Conservation (phyloP, 2,888 invertebrate genomes). For the Liposcelis brunnea region DNA sequence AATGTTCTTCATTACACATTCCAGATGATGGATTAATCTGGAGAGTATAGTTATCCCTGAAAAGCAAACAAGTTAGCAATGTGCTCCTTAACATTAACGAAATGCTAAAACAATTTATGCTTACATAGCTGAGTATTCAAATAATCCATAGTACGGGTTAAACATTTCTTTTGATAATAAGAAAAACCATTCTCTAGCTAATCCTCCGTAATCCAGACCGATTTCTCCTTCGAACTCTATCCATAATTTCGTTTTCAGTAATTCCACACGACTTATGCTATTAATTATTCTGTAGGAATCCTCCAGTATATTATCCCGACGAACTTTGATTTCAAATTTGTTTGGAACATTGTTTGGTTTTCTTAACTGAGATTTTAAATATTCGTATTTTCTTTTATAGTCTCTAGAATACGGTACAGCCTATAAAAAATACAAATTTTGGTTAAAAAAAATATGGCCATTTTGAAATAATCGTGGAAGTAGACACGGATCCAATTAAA, state of each 20-base stretch:
- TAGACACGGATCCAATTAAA: too few relatives aligned
- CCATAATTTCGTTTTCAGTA: conserved; percentile 95
- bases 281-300: conserved; percentile 94
- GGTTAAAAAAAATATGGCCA: conserved; percentile 2
- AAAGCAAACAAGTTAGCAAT: conserved; percentile 19
- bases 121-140: conserved; percentile 98
- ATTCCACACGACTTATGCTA: conserved; percentile 76
- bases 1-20: conserved; percentile 92
- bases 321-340: conserved; percentile 89
- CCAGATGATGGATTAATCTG: conserved; percentile 98
- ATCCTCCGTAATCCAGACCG: conserved; percentile 89
- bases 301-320: conserved; percentile 81
- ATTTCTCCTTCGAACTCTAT: conserved; percentile 97
- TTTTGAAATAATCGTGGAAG: too few relatives aligned
- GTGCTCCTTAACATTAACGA: too few relatives aligned
- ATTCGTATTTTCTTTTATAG: conserved; percentile 98
- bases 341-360: conserved; percentile 93
- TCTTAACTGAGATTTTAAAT: conserved; percentile 87
- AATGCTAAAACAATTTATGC: conserved; percentile 22
- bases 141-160: conserved; percentile 97
- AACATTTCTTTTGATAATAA: conserved; percentile 98
- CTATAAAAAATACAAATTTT: conserved; percentile 25
- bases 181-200: conserved; percentile 98
- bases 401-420: conserved; percentile 97
- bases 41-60: conserved; percentile 89